Base-by-base conservation (phyloP, 2,797 vertebrate genomes). In the Alectoris magna region DNA sequence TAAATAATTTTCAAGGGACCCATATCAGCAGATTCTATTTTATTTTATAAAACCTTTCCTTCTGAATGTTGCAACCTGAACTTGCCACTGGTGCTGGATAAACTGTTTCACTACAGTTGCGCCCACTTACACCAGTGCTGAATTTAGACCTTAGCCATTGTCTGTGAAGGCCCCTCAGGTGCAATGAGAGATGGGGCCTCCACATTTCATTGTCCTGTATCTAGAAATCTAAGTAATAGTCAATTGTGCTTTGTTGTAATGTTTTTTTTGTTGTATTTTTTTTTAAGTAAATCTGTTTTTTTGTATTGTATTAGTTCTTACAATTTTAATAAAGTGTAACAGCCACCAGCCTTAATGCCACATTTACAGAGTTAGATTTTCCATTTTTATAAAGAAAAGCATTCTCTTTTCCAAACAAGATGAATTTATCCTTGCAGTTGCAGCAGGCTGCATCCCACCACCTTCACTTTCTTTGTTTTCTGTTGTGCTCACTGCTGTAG, bases 1-100 rank as follows among this genome's bases (percentile, higher is more conserved):
- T 36, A 74, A 91, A 87, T 87, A 77, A 81, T 91, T 93, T 95
- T 78, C 88, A 91, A 66, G 91, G 55, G 86, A 85, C 49, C 77
- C 11, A 0, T 93, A 92, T 84, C 59, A 76, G 36, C 60, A 88
- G 63, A 92, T 91, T 90, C 84, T 90, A 16, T 55, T 81, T 72
- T 72, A 34, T 41, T 93, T 73, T 88, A 53, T 44, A 41, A 92
- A 93, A 79, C 34, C 34, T 90, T 87, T 89, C 36, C 59, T 85
- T 84, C 34, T 72, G 62, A 89, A 56, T 24, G 15, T 29, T 60
- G 44, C 0, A 0, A 29, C n/a, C 23, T 84, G n/a, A 56, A 41
- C 64, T 91, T 0, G 0, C 55, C 79, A 34, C 59, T 93, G 87
- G 55, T 43, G 38, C 26, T 0, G 0, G 72, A 72, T 67, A 66